Percentiles rank a stretch among this genome's conserved stretches.
These are phyloP conservation scores for Drosophila lacertosa DNA, from an alignment of 1,140 invertebrate genomes.

Conservation along the genomic window DNA sequence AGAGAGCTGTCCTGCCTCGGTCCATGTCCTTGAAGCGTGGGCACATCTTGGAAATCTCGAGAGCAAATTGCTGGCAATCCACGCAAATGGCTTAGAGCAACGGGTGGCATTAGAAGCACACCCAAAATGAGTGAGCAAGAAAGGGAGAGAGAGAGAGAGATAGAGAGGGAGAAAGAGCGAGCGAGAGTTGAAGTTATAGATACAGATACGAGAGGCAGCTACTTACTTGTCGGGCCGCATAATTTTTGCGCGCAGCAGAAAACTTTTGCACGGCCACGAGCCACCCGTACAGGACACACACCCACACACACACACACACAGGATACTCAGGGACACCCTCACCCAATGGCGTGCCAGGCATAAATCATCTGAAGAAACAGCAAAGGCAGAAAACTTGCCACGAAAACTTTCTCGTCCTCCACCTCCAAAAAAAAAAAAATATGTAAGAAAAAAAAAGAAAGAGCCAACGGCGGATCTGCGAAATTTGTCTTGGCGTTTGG, in stretches of 20 bases:
- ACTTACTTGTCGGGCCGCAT: conserved; percentile 66
- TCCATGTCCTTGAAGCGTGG: conserved; percentile 23
- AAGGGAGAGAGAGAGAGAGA: not conserved
- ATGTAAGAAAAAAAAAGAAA: not conserved
- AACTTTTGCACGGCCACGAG: conserved; percentile 58
- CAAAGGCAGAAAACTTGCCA: conserved; percentile 67
- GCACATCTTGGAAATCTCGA: conserved; percentile 73
- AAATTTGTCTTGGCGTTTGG: conserved; percentile 83
- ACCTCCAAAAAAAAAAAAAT: not conserved
- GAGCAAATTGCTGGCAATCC: conserved; percentile 83
- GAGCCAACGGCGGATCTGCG: conserved; percentile 70
- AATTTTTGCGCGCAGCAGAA: conserved; percentile 72
- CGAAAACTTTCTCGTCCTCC: conserved; percentile 54
- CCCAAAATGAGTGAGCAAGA: too few relatives aligned
- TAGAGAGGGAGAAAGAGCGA: not conserved
- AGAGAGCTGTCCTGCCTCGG: too few relatives aligned
- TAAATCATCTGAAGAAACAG: conserved; percentile 70
- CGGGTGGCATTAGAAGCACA: conserved; percentile 77
- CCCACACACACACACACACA: conserved; percentile 2
- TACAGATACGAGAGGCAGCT: conserved; percentile 36
- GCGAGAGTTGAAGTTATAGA: not conserved
- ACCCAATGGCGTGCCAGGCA: conserved; percentile 73
- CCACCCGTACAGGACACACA: conserved; percentile 23
- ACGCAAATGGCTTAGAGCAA: conserved; percentile 83
- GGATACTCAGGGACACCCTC: conserved; percentile 43